Conservation (phyloP, 2,888 invertebrate species). For the Ametastegia equiseti region DNA sequence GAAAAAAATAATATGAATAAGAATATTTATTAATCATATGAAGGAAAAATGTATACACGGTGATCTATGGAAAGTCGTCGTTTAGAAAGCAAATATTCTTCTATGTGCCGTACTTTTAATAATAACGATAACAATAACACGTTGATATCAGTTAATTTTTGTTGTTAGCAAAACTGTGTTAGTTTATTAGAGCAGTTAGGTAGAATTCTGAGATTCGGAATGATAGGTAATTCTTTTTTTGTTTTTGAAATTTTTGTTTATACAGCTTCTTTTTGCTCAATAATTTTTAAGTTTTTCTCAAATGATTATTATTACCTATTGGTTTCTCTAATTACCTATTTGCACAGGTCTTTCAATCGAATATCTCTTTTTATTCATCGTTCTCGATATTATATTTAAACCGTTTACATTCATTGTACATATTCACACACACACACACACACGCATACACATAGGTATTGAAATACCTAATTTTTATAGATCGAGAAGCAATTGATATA, state of each 20-base stretch:
- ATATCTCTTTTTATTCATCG: neutral
- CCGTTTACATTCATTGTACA: conserved; percentile 1
- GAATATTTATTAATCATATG: conserved; percentile 44
- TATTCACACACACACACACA: neutral
- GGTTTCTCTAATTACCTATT: too few species aligned
- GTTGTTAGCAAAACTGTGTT: too few species aligned
- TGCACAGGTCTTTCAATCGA: too few species aligned
- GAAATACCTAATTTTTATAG: neutral
- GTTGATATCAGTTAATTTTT: neutral
- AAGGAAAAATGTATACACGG: conserved; percentile 58
- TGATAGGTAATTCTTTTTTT: too few species aligned
- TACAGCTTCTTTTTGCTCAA: conserved; percentile 10
- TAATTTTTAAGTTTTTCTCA: conserved; percentile 2
- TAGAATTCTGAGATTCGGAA: too few species aligned
- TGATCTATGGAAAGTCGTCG: neutral
- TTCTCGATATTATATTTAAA: neutral
- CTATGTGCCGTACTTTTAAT: conserved; percentile 71
- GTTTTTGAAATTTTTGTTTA: too few species aligned
- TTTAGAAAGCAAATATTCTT: conserved; percentile 65
- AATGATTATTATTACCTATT: too few species aligned
- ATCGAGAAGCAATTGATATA: neutral
- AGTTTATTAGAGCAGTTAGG: too few species aligned
- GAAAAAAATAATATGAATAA: neutral
- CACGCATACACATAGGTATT: neutral
- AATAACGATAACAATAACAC: conserved; percentile 49